Evolutionary conservation across 2,888 invertebrate species (phyloP), one percentile per base, ranked within the genome.

Genomic region (Actias luna): DNA sequence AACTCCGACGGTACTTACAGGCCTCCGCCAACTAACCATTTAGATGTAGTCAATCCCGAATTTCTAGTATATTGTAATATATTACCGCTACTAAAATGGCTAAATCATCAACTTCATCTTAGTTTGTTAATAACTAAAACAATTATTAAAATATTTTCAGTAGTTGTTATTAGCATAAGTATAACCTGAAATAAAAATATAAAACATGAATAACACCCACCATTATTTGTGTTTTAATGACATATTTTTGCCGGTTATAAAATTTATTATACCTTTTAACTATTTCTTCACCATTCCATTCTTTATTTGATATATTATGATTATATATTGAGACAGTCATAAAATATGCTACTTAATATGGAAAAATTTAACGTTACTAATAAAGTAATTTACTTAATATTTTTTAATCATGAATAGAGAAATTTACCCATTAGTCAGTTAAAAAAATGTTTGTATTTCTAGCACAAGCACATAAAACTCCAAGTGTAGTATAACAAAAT

Each of bases 1-100:
- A 99, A 87, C 93, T 99, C 66, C 94, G 95, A 65, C 92, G 95
- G 70, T 96, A 95, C 83, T 80, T 95, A 69, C 92, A 91, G 62
- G 88, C 90, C 35, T 79, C 79, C 35, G 84, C 89, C 52, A 79
- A 89, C 61, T 88, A 73, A 80, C 63, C 33, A 29, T 33, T 61
- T 31, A 46, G 57, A 22, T 1, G 22, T 22, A 46, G 12, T 22
- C 22, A 22, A 46, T 25, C 5, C 22, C 12, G 2, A 46, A 7
- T 42, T 18, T 42, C 22, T 46, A 46, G 22, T 2, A 33, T 33
- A 12, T 46, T 46, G 46, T 46, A 46, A 22, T 46, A 46, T 46
- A 46, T 46, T 46, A 46, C 5, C 42, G 42, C 18, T 42, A 18
- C 42, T 42, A 18, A 42, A 42, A 42, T n/a, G 7, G 18, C 18